Base-by-base conservation (phyloP, 2,113 vertebrate species). In the Todiramphus saurophagus region DNA sequence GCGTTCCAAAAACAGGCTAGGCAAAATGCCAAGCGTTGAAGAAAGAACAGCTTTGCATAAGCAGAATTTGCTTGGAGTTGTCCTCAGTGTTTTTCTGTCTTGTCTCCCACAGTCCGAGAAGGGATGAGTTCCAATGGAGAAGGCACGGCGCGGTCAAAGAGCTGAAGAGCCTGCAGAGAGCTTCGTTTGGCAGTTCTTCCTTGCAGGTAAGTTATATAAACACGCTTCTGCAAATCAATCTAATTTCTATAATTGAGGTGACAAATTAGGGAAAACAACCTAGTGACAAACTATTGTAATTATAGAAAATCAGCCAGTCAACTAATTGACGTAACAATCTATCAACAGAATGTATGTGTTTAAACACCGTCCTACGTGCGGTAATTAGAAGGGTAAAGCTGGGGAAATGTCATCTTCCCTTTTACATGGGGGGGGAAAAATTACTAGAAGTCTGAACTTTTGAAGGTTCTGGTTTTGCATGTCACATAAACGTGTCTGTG, bases 261-360 rank as follows among this genome's bases (percentile, higher is more conserved):
- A 60, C 63, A 73, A 92, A 91, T 95, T 81, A 83, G 87, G 60
- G 91, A 39, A 82, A 95, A 80, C 87, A 94, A 67, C 66, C 33
- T n/a, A 9, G 77, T 70, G 92, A 77, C 70, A 77, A 92, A 93
- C 59, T 72, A 60, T 50, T 94, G 87, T 75, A 96, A 96, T 97
- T 95, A 96, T 13, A 68, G 76, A 83, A 87, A 96, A 97, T 81
- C 74, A 97, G 70, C 59, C 60, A 80, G 53, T 89, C 74, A 87
- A 74, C 56, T 96, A 72, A 96, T 59, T 96, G 83, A 86, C 81
- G 67, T 68, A 79, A 48, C 66, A 83, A 33, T 73, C 87, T 75
- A 80, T 80, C 74, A 16, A 3, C 77, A 89, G 43, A 60, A 85
- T 84, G 73, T 81, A 48, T 55, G 0, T 4, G 4, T 68, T 66